Evolutionary conservation across 2,113 vertebrate species (phyloP), one percentile per base, ranked within the genome.

Genomic region (Erinaceus europaeus): DNA sequence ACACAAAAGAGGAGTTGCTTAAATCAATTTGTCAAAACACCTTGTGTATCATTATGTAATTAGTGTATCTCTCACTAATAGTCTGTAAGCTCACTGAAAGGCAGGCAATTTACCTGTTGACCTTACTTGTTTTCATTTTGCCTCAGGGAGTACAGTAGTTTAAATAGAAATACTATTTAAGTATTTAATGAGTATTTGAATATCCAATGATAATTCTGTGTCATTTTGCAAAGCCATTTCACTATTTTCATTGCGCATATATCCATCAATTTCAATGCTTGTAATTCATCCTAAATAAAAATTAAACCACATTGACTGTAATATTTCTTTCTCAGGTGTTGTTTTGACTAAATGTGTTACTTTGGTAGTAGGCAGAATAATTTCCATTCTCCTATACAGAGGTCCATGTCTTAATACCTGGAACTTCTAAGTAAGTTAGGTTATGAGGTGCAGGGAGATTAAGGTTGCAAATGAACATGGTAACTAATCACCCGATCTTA

Each of bases 161-260:
- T 57, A 85, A 68, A 32, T 25, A 65, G 17, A 86, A 25, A 2
- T 52, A 52, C 59, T 79, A 50, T 18, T 73, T 88, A 29, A 67
- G 20, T n/a, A 72, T 38, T 34, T 17, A n/a, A n/a, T n/a, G n/a
- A n/a, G n/a, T n/a, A n/a, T n/a, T n/a, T n/a, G n/a, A n/a, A n/a
- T n/a, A 48, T 14, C 67, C 18, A 65, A 10, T 42, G 57, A 34
- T 32, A 29, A 36, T 48, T 7, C 29, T 17, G 29, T 6, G 27
- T 20, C n/a, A 57, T 89, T 73, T 72, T 84, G 40, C 38, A 71
- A 76, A 81, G 53, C 61, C 55, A 55, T 81, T 46, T 89, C 34
- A 42, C 29, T 46, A 77, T 15, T 8, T 87, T 84, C 84, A 59
- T 5, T 69, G 32, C 7, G 25, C 2, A 46, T 36, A 34, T 38